These are phyloP conservation scores for Nesometra sesokonis DNA, from an alignment of 35 echinoderm and acorn worm species.

Conservation along the genomic window DNA sequence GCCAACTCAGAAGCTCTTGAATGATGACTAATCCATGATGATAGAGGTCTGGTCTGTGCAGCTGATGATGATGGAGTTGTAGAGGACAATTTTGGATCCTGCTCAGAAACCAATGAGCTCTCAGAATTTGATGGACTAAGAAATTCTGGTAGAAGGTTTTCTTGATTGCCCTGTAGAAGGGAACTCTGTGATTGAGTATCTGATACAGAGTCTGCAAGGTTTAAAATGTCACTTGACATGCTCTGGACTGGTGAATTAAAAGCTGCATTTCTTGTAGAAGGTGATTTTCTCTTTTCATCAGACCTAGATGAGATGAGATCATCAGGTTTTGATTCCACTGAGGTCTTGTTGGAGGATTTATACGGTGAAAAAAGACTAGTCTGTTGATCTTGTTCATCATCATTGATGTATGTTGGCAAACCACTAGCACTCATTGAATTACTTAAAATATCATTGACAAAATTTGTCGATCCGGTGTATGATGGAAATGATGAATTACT, in stretches of 20 bases:
- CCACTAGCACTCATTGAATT: constrained; percentile 72
- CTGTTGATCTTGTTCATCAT: constrained; percentile 23
- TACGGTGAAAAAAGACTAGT: constrained; percentile 3
- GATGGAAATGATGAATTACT: neutral
- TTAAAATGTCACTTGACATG: constrained; percentile 18
- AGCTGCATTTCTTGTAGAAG: neutral
- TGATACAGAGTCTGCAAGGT: constrained; percentile 3
- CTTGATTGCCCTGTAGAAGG: constrained; percentile 8
- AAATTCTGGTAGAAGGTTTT: constrained; percentile 11
- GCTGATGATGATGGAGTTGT: neutral
- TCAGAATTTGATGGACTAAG: constrained; percentile 16
- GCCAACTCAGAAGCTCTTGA: constrained; percentile 60
- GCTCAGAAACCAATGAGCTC: neutral
- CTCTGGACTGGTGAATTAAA: neutral
- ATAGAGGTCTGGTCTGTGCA: constrained; percentile 9
- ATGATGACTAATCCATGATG: constrained; percentile 54
- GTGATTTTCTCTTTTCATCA: constrained; percentile 7
- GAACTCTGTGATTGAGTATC: constrained; percentile 21
- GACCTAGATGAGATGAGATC: neutral
- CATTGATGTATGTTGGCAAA: constrained; percentile 61
- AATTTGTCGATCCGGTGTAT: neutral
- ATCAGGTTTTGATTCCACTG: neutral
- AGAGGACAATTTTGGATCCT: constrained; percentile 1
- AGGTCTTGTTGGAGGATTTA: constrained; percentile 9
- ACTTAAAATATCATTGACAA: constrained; percentile 53